Base-by-base conservation (phyloP, 2,888 invertebrate species). In the Lymantria dispar region DNA sequence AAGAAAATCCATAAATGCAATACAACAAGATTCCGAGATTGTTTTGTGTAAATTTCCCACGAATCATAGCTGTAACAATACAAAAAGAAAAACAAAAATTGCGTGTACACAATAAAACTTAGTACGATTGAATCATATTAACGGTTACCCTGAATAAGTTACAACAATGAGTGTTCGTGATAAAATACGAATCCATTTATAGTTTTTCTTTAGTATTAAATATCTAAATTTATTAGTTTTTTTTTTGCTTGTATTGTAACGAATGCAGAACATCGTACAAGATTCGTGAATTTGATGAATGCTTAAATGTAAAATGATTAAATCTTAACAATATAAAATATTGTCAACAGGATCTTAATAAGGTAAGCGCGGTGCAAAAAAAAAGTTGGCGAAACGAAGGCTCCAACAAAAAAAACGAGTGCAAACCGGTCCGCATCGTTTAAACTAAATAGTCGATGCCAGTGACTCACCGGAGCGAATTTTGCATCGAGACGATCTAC, bases 391-490 rank as follows among this genome's bases (percentile, higher is more conserved):
- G 53, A 68, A 68, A 55, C 54, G 43, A 41, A 52, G 56, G 53
- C 47, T 45, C 49, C 47, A 60, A 60, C 54, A 54, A 65, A 58
- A 66, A 22, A 22, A 22, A 56, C 60, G 59, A 58, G 50, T 44
- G 37, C 33, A 47, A 65, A 67, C 66, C 58, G 63, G 61, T 58
- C 49, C 14, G 38, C 11, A 55, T 45, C 49, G 55, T 54, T 56
- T 54, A 65, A 56, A 57, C 61, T 59, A 60, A 56, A 58, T 60
- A 60, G 56, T 60, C 50, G 57, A 50, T 12, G 54, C 48, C 37
- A 50, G 61, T 78, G 78, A 78, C 51, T 76, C 78, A 78, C 58
- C 56, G 55, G 51, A 60, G 54, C 63, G 58, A 71, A 79, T 78
- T 72, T 68, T 66, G 51, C 67, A 58, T 66, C 68, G 68, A 64